Evolutionary conservation across 2,113 vertebrate genomes (phyloP).

Genomic region (Sakesphorus luctuosus): DNA sequence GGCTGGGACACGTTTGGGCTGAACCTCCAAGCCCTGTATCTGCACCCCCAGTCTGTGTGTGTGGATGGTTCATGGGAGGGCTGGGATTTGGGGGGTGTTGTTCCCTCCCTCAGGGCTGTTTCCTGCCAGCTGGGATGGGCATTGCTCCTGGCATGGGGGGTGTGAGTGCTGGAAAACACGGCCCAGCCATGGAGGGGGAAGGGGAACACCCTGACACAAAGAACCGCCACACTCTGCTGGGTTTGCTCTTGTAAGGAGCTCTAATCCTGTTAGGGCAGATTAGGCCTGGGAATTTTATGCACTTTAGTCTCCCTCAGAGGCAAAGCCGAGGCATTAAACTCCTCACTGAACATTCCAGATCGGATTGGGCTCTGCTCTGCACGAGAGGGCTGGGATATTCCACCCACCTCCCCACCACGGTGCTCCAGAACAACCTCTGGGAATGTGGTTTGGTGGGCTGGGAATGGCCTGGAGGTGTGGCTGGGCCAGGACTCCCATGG

Average conservation of each 20-base stretch:
- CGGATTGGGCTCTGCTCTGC: neutral
- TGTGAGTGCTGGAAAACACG: neutral
- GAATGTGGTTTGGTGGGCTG: no score
- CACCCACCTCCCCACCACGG: neutral
- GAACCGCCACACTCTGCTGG: neutral
- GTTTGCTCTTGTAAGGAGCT: neutral
- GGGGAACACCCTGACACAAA: neutral
- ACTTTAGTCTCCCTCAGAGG: neutral
- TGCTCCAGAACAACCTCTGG: neutral
- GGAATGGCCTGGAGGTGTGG: no score
- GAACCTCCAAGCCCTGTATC: no score
- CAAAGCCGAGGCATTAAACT: neutral
- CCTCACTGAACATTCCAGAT: neutral
- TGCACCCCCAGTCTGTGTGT: no score
- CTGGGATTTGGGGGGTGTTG: neutral
- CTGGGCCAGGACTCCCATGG: no score
- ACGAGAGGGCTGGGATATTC: neutral
- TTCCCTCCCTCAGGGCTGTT: neutral
- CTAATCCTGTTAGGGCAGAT: neutral
- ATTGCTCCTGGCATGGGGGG: accelerated
- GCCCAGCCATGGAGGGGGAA: neutral
- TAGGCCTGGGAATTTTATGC: neutral
- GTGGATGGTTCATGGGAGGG: neutral
- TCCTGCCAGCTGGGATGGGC: neutral
- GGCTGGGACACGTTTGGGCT: neutral